Conservation (phyloP, 2,797 vertebrate species). For the Enteromius mattozi region DNA sequence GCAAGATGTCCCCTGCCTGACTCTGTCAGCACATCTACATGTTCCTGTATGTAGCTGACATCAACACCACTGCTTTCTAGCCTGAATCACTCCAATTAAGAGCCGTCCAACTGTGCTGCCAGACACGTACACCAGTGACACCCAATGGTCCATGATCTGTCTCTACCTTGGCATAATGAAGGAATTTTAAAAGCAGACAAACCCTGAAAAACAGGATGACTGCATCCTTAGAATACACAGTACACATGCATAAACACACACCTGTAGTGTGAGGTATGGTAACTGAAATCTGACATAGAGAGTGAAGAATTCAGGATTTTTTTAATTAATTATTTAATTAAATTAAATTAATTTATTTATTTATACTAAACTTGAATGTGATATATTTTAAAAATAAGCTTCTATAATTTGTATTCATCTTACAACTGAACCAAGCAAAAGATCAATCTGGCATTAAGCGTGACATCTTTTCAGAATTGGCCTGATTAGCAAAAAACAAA, state of each 20-base stretch:
- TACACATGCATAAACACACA: neutral
- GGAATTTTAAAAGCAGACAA: conserved; percentile 75
- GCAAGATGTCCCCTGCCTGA: conserved; percentile 79
- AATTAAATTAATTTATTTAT: conserved; percentile 67
- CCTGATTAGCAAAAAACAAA: no score
- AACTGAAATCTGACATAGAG: neutral
- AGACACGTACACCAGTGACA: conserved; percentile 89
- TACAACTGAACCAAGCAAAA: neutral
- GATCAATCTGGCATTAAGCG: neutral
- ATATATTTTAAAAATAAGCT: neutral
- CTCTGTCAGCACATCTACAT: conserved; percentile 76
- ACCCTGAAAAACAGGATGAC: conserved; percentile 73
- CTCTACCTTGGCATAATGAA: conserved; percentile 91
- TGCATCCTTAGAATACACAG: conserved; percentile 71
- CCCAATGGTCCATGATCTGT: conserved; percentile 93
- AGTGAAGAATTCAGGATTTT: no score
- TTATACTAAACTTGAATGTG: neutral
- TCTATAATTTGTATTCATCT: neutral
- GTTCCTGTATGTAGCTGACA: conserved; percentile 81
- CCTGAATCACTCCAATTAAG: conserved; percentile 96
- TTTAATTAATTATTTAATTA: no score
- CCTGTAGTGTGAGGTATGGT: neutral
- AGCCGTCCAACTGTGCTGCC: conserved; percentile 92
- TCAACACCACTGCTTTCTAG: conserved; percentile 85
- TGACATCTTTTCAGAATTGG: no score